Evolutionary conservation across 2,113 vertebrate genomes (phyloP), one percentile per base, ranked within the genome.

Genomic region (Toxostoma redivivum): DNA sequence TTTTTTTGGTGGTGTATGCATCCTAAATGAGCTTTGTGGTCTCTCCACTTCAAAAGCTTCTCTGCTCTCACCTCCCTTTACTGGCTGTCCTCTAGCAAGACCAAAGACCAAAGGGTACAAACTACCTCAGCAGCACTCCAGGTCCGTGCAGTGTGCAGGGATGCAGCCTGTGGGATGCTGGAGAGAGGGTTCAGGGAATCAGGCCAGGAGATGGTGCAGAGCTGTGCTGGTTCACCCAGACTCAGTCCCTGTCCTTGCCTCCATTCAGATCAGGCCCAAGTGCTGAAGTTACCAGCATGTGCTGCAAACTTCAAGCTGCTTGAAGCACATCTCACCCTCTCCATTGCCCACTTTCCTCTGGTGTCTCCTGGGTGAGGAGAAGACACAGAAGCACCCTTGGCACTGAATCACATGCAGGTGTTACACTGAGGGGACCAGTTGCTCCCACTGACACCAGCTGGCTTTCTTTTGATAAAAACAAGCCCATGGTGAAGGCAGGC

Each of bases 1-100:
- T 85, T 96, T 96, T 90, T 94, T 86, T 77, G 60, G 96, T 96
- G 82, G 28, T 85, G 69, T 84, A 24, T 81, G 86, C 51, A 83
- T 81, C 92, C 72, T 86, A 93, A 95, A 94, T 90, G 94, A 97
- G 92, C 92, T 90, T 92, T 94, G 94, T 95, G 93, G 86, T 93
- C 86, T 96, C 48, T 37, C 82, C 95, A 92, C 90, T 95, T 96
- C 94, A 93, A 96, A 97, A 88, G 69, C 37, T 12, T 71, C 51
- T 90, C 80, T 86, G 80, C 88, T 94, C 48, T 89, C 61, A 76
- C 53, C 73, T 42, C 73, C 53, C 21, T 88, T 92, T 83, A 44
- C 79, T 82, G 79, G 56, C 85, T 90, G 86, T 93, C 90, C 60
- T 86, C 56, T 94, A 83, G 60, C 42, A 80, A 96, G 79, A 67